Conservation (phyloP, 2,113 vertebrate genomes). For the Oriolus oriolus region DNA sequence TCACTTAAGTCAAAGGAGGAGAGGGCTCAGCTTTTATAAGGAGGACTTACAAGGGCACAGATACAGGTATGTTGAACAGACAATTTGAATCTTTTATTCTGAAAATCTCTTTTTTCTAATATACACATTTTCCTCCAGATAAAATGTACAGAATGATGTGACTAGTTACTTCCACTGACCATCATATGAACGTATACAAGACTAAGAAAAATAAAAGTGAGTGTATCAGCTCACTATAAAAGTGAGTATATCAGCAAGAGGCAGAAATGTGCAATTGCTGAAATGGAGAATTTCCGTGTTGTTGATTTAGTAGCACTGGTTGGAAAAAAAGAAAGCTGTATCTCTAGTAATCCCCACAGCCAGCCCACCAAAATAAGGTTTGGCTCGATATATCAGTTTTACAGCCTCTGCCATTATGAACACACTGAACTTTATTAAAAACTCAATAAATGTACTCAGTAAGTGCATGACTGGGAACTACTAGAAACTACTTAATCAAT, state of each 20-base stretch:
- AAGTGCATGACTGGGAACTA: background rate
- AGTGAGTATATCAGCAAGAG: background rate
- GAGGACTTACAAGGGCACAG: background rate
- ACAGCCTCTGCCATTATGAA: background rate
- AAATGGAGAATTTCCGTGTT: background rate
- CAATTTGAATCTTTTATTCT: background rate
- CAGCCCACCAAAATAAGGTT: background rate
- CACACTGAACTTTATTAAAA: background rate
- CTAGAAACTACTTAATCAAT: background rate
- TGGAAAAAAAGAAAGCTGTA: background rate
- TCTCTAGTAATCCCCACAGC: background rate
- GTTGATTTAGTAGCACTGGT: background rate
- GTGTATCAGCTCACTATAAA: background rate
- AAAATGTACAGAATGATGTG: background rate
- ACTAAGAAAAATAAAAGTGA: background rate
- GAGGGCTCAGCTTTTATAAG: background rate
- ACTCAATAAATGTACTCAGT: background rate
- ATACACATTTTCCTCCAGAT: background rate
- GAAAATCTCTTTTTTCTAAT: background rate
- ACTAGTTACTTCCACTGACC: background rate
- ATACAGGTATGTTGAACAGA: background rate
- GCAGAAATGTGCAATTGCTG: background rate
- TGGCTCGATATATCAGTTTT: background rate
- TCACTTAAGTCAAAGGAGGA: background rate
- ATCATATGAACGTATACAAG: background rate